Base-by-base conservation (phyloP, 1,140 invertebrate genomes). In the Pogonomyrmex californicus region DNA sequence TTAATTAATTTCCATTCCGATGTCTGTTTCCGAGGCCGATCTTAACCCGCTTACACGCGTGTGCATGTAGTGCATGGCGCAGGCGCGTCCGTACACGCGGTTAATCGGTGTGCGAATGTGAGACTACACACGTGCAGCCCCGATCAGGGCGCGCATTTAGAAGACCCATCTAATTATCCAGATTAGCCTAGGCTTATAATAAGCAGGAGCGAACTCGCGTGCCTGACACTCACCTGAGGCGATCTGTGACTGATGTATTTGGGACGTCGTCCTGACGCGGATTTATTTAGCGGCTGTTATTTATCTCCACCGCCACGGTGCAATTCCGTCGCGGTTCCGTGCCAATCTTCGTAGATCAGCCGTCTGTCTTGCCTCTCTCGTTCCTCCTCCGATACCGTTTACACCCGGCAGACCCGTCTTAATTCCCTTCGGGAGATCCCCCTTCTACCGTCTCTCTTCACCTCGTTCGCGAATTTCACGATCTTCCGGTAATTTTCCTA, bases 221-320 rank as follows among this genome's bases (percentile, higher is more conserved):
- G 51, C 62, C 60, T 49, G 88, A 66, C 51, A 92, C 92, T 92
- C 87, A 93, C 92, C 92, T 90, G 89, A 92, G 86, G 85, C 71
- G 86, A 92, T 85, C 81, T 87, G 91, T 91, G 91, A 91, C 88
- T 92, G 94, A 90, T 92, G 93, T 90, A 92, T 91, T 88, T 94
- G 90, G 93, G 92, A 93, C 93, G 91, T 93, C 91, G 91, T 92
- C 91, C 87, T 93, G 91, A 92, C 89, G 93, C 85, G 89, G 85
- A 65, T 90, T 65, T 51, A 62, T 49, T 54, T 65, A 88, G 76
- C 86, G 49, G 79, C 66, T 38, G 65, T 90, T 88, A 90, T 90
- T 89, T 90, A 88, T 90, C 79, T 75, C 77, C 41, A 62, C 47
- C 41, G 66, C 47, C 60, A 81, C 68, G 75, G 63, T 82, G 88